Evolutionary conservation across 2,113 vertebrate species (phyloP).

Genomic region (Semicossyphus pulcher): DNA sequence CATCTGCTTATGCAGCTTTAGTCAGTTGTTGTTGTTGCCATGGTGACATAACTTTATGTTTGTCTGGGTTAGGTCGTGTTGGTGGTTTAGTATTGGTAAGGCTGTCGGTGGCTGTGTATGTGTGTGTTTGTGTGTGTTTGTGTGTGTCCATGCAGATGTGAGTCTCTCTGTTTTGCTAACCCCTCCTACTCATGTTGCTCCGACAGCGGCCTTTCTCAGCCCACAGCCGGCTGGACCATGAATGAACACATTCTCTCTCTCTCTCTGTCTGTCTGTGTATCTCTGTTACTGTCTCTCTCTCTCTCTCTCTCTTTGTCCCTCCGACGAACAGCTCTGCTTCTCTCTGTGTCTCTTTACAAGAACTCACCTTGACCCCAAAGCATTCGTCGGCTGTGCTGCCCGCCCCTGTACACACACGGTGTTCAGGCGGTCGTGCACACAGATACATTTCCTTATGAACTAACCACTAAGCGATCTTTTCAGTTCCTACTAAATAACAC

Average conservation of each 20-base stretch:
- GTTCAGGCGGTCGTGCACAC: not conserved
- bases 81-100: not conserved
- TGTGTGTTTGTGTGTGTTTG: not conserved
- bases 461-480: conserved; percentile 37
- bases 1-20: not conserved
- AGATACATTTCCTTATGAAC: conserved; percentile 24
- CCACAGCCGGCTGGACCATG: conserved; percentile 67
- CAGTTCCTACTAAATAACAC: conserved; percentile 23
- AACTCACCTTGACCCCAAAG: conserved; percentile 62
- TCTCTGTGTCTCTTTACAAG: conserved; percentile 31
- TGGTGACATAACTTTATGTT: conserved; percentile 1
- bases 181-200: conserved; percentile 71
- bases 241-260: conserved; percentile 73
- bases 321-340: conserved; percentile 11
- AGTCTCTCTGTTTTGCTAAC: conserved; percentile 74
- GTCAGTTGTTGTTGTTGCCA: not conserved
- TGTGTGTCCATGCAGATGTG: conserved; percentile 45
- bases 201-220: conserved; percentile 59
- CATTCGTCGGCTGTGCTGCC: conserved; percentile 18
- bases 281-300: conserved; percentile 5
- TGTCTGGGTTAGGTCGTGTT: not conserved
- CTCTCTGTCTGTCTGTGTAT: not conserved
- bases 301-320: not conserved
- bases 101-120: not conserved
- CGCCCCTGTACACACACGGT: not conserved